Percentiles rank a stretch among this genome's conserved stretches.
Evolutionary conservation across 2,113 vertebrate species (phyloP).

Genomic region (Dromaius novaehollandiae): DNA sequence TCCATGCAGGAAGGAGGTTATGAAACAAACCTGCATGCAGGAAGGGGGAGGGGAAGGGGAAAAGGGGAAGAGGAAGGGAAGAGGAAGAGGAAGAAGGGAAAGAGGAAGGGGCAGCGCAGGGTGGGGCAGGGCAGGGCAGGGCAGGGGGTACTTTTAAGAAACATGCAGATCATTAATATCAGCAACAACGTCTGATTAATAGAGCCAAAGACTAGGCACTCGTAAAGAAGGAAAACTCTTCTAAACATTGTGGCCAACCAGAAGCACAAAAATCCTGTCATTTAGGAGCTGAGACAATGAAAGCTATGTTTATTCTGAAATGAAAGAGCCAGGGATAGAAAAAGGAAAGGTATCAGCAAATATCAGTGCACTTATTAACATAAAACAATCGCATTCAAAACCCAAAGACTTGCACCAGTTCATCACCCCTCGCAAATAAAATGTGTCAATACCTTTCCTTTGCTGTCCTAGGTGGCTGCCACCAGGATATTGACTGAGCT

Average conservation of each 20-base stretch:
- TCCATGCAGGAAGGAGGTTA: neutral
- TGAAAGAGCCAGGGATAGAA: neutral
- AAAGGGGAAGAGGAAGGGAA: too few species aligned
- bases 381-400: neutral
- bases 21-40: neutral
- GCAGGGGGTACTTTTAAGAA: too few species aligned
- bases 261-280: neutral
- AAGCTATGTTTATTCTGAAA: neutral
- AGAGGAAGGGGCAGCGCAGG: too few species aligned
- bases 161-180: neutral
- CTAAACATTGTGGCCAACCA: neutral
- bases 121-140: too few species aligned
- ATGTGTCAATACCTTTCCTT: too few species aligned
- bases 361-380: neutral
- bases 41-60: too few species aligned
- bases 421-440: too few species aligned
- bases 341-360: neutral
- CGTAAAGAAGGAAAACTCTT: neutral
- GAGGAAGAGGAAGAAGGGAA: too few species aligned
- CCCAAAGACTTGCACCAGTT: too few species aligned
- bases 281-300: neutral
- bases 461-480: too few species aligned
- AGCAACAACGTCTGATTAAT: neutral
- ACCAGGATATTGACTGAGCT: too few species aligned
- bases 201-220: neutral